Evolutionary conservation across 2,888 invertebrate species (phyloP).

Genomic region (Epinotia ramella): DNA sequence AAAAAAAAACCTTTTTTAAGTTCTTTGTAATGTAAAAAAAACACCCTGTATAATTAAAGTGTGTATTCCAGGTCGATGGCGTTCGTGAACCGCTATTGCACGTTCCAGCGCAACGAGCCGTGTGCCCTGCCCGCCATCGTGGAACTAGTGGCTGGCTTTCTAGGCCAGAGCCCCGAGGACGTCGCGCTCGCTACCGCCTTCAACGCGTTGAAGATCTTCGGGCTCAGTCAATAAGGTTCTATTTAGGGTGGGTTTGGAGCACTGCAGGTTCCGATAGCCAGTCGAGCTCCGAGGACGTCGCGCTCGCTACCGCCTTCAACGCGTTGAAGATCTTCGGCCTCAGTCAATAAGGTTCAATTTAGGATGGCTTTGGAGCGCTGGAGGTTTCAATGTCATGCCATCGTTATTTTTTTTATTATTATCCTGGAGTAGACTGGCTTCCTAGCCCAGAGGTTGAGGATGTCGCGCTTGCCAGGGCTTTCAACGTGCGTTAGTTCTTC

Average conservation of each 20-base stretch:
- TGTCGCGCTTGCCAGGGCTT: not conserved
- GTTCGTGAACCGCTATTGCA: constrained; percentile 95
- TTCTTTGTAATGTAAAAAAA: too few species aligned
- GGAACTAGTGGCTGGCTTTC: constrained; percentile 97
- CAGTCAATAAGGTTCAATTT: constrained; percentile 84
- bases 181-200: constrained; percentile 96
- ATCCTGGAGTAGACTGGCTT: too few species aligned
- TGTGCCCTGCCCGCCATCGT: constrained; percentile 96
- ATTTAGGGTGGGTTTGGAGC: not conserved
- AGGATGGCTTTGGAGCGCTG: too few species aligned
- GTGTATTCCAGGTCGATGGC: constrained; percentile 88
- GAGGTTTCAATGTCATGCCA: too few species aligned
- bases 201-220: constrained; percentile 96
- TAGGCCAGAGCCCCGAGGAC: constrained; percentile 94
- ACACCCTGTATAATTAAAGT: too few species aligned
- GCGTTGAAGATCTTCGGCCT: constrained; percentile 95
- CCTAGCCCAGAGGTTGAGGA: not conserved
- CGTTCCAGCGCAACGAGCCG: constrained; percentile 98
- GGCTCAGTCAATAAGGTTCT: constrained; percentile 88
- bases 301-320: constrained; percentile 95
- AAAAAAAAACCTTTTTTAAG: too few species aligned
- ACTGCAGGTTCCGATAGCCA: too few species aligned
- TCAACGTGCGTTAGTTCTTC: not conserved
- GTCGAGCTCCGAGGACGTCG: constrained; percentile 95
- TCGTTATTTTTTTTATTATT: too few species aligned